Percentiles rank a stretch among this genome's conserved stretches.
Evolutionary conservation across 2,888 invertebrate species (phyloP).

Genomic region (Macrosoma leucophasiata): DNA sequence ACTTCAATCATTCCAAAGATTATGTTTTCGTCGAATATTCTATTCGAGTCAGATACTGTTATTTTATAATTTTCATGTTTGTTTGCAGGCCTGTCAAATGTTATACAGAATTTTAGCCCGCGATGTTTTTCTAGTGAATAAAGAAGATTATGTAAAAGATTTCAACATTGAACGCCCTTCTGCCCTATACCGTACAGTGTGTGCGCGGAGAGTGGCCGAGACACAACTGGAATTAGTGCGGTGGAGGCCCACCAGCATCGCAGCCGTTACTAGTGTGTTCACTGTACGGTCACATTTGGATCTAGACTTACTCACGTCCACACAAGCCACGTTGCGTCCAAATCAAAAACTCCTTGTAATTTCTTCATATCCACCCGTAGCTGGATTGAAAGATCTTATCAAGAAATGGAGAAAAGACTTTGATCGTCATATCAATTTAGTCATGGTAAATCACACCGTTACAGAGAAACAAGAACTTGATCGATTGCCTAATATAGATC

Average conservation of each 20-base stretch:
- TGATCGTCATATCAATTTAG: constrained; percentile 33
- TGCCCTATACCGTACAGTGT: constrained; percentile 28
- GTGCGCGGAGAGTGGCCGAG: constrained; percentile 20
- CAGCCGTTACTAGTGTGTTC: constrained; percentile 27
- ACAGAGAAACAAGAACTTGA: constrained; percentile 30
- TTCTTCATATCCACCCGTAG: constrained; percentile 32
- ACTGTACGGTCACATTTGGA: constrained; percentile 32
- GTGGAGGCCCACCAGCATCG: constrained; percentile 29
- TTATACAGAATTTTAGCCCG: constrained; percentile 27
- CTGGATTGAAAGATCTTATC: constrained; percentile 33
- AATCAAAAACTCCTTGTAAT: constrained; percentile 33
- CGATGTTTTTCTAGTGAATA: constrained; percentile 32
- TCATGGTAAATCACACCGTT: constrained; percentile 36
- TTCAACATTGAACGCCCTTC: constrained; percentile 21
- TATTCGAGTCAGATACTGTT: not conserved
- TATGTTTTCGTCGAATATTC: not conserved
- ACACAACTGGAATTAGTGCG: constrained; percentile 21
- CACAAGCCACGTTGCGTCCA: constrained; percentile 26
- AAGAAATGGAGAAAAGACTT: constrained; percentile 31
- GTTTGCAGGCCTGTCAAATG: constrained; percentile 29
- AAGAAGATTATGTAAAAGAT: constrained; percentile 19
- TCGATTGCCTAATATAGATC: constrained; percentile 33
- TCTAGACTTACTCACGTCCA: constrained; percentile 25
- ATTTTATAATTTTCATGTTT: no score
- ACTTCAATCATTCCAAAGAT: constrained; percentile 1